Base-by-base conservation (phyloP, 1,140 invertebrate species). In the Penaeus chinensis region DNA sequence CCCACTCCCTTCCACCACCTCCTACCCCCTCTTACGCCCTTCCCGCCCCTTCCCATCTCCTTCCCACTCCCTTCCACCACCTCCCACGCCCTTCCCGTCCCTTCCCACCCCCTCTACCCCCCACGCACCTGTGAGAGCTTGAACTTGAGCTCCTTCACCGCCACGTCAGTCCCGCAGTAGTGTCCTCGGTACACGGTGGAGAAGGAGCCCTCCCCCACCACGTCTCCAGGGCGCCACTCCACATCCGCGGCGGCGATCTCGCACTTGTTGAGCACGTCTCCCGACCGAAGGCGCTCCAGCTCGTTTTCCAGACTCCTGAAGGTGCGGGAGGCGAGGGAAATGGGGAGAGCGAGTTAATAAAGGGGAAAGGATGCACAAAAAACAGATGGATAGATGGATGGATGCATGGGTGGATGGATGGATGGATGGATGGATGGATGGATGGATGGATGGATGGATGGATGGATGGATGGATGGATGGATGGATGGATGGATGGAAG, bases 191-290 rank as follows among this genome's bases (percentile, higher is more conserved):
- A 90, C 16, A 90, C 89, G 11, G 89, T 90, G 22, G 89, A 90
- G 80, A 90, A 90, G 60, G 89, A 90, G 1, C 89, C 89, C 82
- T 90, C 89, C 2, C 89, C 89, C 66, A 90, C 87, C 19, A 90
- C 87, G 66, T 90, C 85, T 13, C 84, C 87, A 18, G 89, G 89
- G 22, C 89, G 71, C 89, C 89, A 90, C 74, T 90, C 89, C 19
- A 90, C 87, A 18, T 89, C 89, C 18, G 69, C 37, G 27, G 81
- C 54, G 81, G 77, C 79, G 8, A 90, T 79, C 47, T 90, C 89
- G 61, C 89, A 90, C 74, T 83, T 77, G 37, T 77, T 86, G 47
- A 90, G 65, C 22, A 77, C 87, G 76, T 90, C 89, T 60, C 88
- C 88, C 2, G 87, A 89, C 22, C 89, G 37, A 37, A 90, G 87